A percentile compares a stretch with the other conserved stretches of the same genome.
Evolutionary conservation across 2,113 vertebrate species (phyloP).

Genomic region (Cichladusa arquata): DNA sequence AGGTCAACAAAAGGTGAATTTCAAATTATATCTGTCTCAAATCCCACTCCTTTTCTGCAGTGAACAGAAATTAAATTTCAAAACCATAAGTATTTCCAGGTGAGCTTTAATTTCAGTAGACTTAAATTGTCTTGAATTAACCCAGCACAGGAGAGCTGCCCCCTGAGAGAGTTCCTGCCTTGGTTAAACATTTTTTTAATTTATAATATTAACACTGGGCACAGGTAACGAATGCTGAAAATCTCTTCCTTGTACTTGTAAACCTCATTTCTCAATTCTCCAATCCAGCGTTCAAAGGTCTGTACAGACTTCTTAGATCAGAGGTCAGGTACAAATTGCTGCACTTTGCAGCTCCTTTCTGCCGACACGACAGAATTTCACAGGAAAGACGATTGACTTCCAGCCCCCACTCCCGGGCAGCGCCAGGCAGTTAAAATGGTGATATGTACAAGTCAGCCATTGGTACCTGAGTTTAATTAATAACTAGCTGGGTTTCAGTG

Average conservation of each 20-base stretch:
- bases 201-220: constrained; percentile 57
- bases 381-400: constrained; percentile 54
- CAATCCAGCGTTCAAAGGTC: constrained; percentile 72
- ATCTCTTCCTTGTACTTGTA: constrained; percentile 50
- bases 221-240: constrained; percentile 6
- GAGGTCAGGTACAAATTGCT: constrained; percentile 75
- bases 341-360: constrained; percentile 74
- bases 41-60: neutral
- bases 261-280: constrained; percentile 66
- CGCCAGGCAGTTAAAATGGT: constrained; percentile 63
- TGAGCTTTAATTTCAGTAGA: neutral
- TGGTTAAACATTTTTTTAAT: constrained; percentile 62
- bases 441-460: constrained; percentile 76
- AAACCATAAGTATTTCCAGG: neutral
- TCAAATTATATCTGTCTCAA: neutral
- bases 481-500: constrained; percentile 77
- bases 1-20: constrained; percentile 1
- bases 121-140: neutral
- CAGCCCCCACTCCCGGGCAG: constrained; percentile 33
- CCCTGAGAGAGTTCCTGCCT: constrained; percentile 7
- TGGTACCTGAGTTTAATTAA: constrained; percentile 80
- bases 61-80: neutral
- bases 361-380: constrained; percentile 78
- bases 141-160: neutral
- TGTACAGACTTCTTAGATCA: constrained; percentile 66